A percentile compares a stretch with the other conserved stretches of the same genome.
phyloP scores from a whole-genome alignment of 2,888 invertebrate species.

The Buathra laborator region DNA sequence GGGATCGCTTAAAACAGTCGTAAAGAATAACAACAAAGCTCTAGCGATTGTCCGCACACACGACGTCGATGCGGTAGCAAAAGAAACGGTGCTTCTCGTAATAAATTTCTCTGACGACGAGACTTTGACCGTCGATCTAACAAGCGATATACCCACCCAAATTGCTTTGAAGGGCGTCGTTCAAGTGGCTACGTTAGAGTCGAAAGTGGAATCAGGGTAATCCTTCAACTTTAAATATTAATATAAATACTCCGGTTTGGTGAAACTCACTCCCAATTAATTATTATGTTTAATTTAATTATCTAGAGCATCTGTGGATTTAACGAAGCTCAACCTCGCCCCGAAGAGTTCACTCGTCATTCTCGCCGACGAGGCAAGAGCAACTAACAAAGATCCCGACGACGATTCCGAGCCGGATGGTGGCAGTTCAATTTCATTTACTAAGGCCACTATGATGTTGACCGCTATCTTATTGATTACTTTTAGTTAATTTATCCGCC shows the following conservation, averaged over 20 bases:
- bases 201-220: conserved; percentile 86
- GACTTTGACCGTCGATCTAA: conserved; percentile 86
- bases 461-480: conserved; percentile 41
- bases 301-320: conserved; percentile 75
- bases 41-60: conserved; percentile 70
- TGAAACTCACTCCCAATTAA: conserved; percentile 60
- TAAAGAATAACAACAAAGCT: conserved; percentile 84
- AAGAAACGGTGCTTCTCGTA: conserved; percentile 71
- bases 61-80: background rate
- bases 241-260: conserved; percentile 19
- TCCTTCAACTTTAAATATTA: conserved; percentile 65
- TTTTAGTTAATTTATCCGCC: conserved; percentile 46
- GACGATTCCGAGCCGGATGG: background rate
- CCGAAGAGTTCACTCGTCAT: conserved; percentile 68
- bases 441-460: conserved; percentile 34
- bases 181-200: conserved; percentile 85
- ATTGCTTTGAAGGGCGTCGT: conserved; percentile 85
- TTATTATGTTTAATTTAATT: conserved; percentile 63
- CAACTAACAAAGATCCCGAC: background rate
- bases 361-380: conserved; percentile 5
- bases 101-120: conserved; percentile 86
- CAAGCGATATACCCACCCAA: conserved; percentile 85
- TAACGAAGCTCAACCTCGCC: conserved; percentile 50
- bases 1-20: conserved; percentile 87
- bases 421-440: conserved; percentile 33